These are phyloP conservation scores for Cremastinae sp. DNA, from an alignment of 2,888 invertebrate genomes.

Conservation along the genomic window DNA sequence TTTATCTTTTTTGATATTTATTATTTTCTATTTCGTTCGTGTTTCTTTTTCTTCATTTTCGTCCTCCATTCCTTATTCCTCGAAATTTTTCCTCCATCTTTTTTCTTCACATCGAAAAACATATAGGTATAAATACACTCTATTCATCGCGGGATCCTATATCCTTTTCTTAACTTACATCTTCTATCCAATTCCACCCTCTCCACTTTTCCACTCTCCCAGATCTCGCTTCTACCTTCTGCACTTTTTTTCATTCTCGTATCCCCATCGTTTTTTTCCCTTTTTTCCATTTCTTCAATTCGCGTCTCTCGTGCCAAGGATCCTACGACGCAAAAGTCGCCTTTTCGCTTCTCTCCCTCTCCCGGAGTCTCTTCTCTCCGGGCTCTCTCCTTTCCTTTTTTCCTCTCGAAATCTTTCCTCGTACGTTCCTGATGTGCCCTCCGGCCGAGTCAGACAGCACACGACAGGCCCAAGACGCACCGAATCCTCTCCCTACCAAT, in stretches of 20 bases:
- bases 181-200: conserved; percentile 56
- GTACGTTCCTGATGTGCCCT: conserved; percentile 76
- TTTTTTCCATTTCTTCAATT: conserved; percentile 61
- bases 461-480: conserved; percentile 72
- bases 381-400: conserved; percentile 18
- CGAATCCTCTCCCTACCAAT: conserved; percentile 66
- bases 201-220: conserved; percentile 29
- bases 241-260: conserved; percentile 17
- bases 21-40: too few species aligned
- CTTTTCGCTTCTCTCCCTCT: conserved; percentile 51
- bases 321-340: conserved; percentile 57
- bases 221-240: conserved; percentile 48
- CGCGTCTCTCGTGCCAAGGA: conserved; percentile 65
- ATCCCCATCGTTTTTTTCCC: conserved; percentile 36
- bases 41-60: too few species aligned
- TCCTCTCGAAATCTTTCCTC: conserved; percentile 69
- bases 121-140: conserved; percentile 51
- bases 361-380: conserved; percentile 68
- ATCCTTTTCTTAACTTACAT: conserved; percentile 60
- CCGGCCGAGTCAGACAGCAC: conserved; percentile 69
- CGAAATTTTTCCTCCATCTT: background rate
- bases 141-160: too few species aligned
- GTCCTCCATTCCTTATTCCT: too few species aligned
- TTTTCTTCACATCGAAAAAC: conserved; percentile 28
- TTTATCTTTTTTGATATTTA: too few species aligned